These are phyloP conservation scores for Volucella bombylans DNA, from an alignment of 2,888 invertebrate genomes.

Conservation along the genomic window DNA sequence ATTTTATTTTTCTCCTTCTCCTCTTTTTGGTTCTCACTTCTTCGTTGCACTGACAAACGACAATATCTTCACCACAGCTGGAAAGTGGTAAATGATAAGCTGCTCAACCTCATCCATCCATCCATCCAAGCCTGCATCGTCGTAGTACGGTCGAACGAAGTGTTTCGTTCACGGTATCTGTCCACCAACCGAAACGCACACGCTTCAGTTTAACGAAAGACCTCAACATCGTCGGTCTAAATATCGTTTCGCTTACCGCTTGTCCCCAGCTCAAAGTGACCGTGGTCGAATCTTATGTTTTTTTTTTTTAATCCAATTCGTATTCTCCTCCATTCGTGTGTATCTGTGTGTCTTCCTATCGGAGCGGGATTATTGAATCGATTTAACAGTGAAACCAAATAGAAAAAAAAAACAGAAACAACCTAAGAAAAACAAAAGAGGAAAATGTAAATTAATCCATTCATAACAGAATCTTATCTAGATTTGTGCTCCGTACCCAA, in stretches of 20 bases:
- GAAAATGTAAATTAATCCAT: slow-evolving; percentile 72
- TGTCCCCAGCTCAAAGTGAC: slow-evolving; percentile 30
- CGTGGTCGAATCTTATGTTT: slow-evolving; percentile 28
- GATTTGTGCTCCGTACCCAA: slow-evolving; percentile 15
- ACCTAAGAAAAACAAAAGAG: slow-evolving; percentile 41
- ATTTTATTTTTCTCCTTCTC: slow-evolving; percentile 51
- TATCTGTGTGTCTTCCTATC: slow-evolving; percentile 51
- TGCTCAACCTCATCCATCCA: slow-evolving; percentile 52
- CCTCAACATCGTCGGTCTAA: slow-evolving; percentile 68
- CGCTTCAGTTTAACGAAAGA: slow-evolving; percentile 72
- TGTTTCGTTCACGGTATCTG: slow-evolving; percentile 64
- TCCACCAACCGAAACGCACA: slow-evolving; percentile 50
- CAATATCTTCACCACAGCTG: slow-evolving; percentile 18
- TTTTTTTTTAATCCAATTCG: slow-evolving; percentile 7
- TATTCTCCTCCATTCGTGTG: slow-evolving; percentile 38
- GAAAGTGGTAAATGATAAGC: slow-evolving; percentile 56
- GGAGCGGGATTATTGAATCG: slow-evolving; percentile 61
- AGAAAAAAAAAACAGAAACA: slow-evolving; percentile 18
- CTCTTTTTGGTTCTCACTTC: slow-evolving; percentile 49
- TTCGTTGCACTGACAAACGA: slow-evolving; percentile 34
- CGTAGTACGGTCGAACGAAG: slow-evolving; percentile 17
- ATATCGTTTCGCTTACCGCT: slow-evolving; percentile 18
- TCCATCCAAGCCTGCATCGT: slow-evolving; percentile 36
- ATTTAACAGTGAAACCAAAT: slow-evolving; percentile 46
- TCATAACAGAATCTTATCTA: slow-evolving; percentile 41